Conservation (phyloP, 2,888 invertebrate genomes). For the Sinelater perroti region DNA sequence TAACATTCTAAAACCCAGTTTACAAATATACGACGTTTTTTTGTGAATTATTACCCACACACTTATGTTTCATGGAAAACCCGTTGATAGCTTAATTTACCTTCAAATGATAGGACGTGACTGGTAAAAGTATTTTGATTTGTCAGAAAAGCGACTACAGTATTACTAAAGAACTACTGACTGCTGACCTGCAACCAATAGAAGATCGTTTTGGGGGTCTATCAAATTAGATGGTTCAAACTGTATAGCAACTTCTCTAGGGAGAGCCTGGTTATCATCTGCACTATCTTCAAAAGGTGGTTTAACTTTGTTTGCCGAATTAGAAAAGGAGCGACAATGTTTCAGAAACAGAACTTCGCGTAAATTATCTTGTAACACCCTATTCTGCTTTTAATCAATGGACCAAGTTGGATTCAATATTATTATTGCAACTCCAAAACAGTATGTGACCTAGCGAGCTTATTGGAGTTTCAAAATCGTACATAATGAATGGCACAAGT, state of each 20-base stretch:
- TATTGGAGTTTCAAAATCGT: constrained; percentile 88
- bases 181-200: constrained; percentile 74
- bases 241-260: constrained; percentile 83
- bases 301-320: constrained; percentile 84
- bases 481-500: constrained; percentile 80
- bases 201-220: constrained; percentile 78
- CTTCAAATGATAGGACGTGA: constrained; percentile 95
- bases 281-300: constrained; percentile 96
- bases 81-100: constrained; percentile 85
- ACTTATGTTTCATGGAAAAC: constrained; percentile 80
- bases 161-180: constrained; percentile 75
- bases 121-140: constrained; percentile 90
- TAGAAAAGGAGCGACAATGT: constrained; percentile 88
- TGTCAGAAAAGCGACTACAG: constrained; percentile 80
- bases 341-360: constrained; percentile 92
- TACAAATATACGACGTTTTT: too few species aligned
- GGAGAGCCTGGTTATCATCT: constrained; percentile 91
- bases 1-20: too few species aligned
- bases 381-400: constrained; percentile 85
- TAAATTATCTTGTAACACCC: constrained; percentile 95
- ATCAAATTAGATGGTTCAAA: constrained; percentile 83
- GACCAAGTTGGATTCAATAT: constrained; percentile 83
- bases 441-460: constrained; percentile 89
- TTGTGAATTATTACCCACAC: constrained; percentile 91
- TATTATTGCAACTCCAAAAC: constrained; percentile 76